Evolutionary conservation across 2,888 invertebrate species (phyloP).

Genomic region (Apotomis turbidana): DNA sequence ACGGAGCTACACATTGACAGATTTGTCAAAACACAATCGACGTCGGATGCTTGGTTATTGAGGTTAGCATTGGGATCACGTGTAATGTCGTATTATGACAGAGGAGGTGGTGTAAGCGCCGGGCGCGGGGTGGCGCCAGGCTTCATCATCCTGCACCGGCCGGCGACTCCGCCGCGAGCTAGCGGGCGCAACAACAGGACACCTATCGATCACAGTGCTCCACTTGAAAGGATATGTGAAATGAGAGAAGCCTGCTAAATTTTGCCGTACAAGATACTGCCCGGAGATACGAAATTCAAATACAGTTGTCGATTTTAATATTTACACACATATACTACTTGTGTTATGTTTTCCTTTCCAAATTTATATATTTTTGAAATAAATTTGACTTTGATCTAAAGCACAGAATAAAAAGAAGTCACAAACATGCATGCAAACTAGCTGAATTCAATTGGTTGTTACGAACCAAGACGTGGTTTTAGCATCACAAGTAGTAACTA

Average conservation of each 20-base stretch:
- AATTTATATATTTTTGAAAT: too few relatives aligned
- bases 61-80: not conserved
- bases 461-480: too few relatives aligned
- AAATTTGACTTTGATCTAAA: too few relatives aligned
- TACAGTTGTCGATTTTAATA: too few relatives aligned
- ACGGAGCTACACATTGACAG: not conserved
- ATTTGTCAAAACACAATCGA: not conserved
- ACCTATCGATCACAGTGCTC: constrained; percentile 5
- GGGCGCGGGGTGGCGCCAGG: not conserved
- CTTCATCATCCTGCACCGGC: not conserved
- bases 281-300: too few relatives aligned
- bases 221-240: not conserved
- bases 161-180: constrained; percentile 2
- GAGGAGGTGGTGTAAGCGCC: constrained; percentile 6
- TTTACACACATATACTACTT: too few relatives aligned
- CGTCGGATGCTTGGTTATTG: not conserved
- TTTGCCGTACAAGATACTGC: too few relatives aligned
- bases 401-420: too few relatives aligned
- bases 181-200: not conserved
- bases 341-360: too few relatives aligned
- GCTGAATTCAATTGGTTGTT: too few relatives aligned
- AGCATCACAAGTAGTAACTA: too few relatives aligned
- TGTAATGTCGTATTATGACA: not conserved
- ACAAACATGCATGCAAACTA: too few relatives aligned
- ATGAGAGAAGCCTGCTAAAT: not conserved